Conservation (phyloP, 2,888 invertebrate species). For the Lymantria dispar region DNA sequence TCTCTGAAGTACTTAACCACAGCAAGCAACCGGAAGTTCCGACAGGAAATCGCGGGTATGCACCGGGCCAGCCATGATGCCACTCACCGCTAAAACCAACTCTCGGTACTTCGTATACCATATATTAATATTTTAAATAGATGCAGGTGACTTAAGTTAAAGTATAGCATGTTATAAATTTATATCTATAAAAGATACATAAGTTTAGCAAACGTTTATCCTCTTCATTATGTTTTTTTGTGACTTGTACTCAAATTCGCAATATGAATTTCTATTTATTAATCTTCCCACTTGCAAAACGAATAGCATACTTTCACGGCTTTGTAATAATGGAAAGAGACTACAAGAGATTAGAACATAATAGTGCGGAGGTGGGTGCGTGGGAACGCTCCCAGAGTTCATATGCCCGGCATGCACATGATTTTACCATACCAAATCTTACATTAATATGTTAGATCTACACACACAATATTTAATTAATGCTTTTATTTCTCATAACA, state of each 20-base stretch:
- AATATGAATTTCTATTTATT: constrained; percentile 8
- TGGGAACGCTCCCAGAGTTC: constrained; percentile 82
- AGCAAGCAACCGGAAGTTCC: constrained; percentile 42
- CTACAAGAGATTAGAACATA: constrained; percentile 79
- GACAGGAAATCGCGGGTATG: constrained; percentile 42
- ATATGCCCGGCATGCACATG: constrained; percentile 66
- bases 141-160: constrained; percentile 4
- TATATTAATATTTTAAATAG: constrained; percentile 14
- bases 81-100: constrained; percentile 39
- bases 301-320: constrained; percentile 74
- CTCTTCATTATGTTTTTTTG: background rate
- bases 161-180: background rate
- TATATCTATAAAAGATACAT: background rate
- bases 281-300: constrained; percentile 66
- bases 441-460: constrained; percentile 75
- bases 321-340: constrained; percentile 77
- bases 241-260: background rate
- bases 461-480: constrained; percentile 42
- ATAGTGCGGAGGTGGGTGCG: constrained; percentile 80
- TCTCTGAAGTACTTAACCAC: constrained; percentile 7
- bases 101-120: constrained; percentile 15
- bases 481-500: background rate
- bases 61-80: constrained; percentile 32
- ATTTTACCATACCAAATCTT: constrained; percentile 71
- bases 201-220: background rate